A percentile compares a stretch with the other conserved stretches of the same genome.
phyloP scores from a whole-genome alignment of 2,797 vertebrate genomes.

The Myotis daubentonii region DNA sequence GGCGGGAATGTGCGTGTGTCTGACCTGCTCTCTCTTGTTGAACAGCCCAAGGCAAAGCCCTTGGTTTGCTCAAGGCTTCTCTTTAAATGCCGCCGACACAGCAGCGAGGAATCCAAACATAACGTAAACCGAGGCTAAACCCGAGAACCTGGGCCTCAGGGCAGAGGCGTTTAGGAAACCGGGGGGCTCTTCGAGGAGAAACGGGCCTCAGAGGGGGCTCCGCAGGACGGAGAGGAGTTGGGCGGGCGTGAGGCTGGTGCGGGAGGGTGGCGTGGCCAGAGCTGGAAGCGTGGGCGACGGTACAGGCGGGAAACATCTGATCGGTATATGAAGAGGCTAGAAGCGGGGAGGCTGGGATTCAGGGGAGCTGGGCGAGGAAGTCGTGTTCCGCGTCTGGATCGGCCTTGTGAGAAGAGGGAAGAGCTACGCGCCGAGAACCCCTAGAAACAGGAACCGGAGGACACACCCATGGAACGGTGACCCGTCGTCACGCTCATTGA shows the following conservation, averaged over 20 bases:
- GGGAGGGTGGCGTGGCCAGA: neutral
- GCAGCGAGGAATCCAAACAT: neutral
- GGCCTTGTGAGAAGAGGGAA: too few species aligned
- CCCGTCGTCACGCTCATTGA: accelerated
- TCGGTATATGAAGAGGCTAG: neutral
- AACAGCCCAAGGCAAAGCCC: too few species aligned
- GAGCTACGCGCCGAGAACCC: accelerated
- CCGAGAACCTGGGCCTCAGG: neutral
- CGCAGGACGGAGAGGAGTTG: neutral
- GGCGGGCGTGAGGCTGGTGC: accelerated
- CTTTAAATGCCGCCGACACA: neutral
- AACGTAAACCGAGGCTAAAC: neutral
- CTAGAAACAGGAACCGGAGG: accelerated
- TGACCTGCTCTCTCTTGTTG: accelerated
- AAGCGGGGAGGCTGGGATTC: neutral
- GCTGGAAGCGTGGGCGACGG: accelerated
- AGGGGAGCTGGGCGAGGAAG: neutral
- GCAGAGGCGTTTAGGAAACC: neutral
- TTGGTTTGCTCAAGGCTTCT: neutral
- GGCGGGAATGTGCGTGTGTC: accelerated
- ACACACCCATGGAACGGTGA: accelerated
- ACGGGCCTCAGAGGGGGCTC: neutral
- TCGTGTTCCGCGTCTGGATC: neutral
- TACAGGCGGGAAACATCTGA: accelerated
- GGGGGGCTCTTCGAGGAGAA: too few species aligned